These are phyloP conservation scores for Temnopleurus reevesii DNA, from an alignment of 53 echinoderm and acorn worm genomes.

Conservation along the genomic window DNA sequence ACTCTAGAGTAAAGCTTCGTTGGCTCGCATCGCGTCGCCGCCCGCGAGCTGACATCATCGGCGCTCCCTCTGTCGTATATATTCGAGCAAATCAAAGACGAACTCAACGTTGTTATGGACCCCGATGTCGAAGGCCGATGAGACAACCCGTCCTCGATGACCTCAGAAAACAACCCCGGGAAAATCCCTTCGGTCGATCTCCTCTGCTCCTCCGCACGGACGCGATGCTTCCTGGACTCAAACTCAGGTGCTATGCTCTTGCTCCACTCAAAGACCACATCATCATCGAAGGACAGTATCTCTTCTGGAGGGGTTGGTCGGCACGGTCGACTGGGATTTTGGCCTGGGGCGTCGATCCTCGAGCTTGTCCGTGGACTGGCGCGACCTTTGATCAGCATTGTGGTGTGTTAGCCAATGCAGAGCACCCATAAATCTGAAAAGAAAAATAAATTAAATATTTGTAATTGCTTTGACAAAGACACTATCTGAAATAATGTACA, in stretches of 20 bases:
- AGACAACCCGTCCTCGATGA: not conserved
- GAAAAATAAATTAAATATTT: not conserved
- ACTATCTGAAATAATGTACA: no score
- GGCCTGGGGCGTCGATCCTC: conserved; percentile 54
- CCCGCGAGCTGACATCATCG: conserved; percentile 1
- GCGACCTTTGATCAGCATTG: conserved; percentile 70
- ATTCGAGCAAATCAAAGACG: not conserved
- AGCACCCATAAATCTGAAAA: not conserved
- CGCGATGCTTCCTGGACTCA: not conserved
- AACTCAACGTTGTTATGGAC: not conserved
- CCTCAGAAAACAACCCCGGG: conserved; percentile 34
- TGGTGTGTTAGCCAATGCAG: not conserved
- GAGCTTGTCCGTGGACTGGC: conserved; percentile 66
- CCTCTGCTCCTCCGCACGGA: not conserved
- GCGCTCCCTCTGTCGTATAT: not conserved
- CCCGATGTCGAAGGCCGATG: not conserved
- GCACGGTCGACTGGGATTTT: conserved; percentile 29
- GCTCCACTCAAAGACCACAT: conserved; percentile 51
- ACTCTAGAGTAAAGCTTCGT: not conserved
- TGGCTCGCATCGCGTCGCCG: conserved; percentile 55
- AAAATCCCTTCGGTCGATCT: not conserved
- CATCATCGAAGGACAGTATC: conserved; percentile 40
- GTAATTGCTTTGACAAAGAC: not conserved
- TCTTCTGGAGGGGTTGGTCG: conserved; percentile 33
- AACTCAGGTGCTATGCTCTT: conserved; percentile 51